Evolutionary conservation across 2,888 invertebrate genomes (phyloP), one percentile per base, ranked within the genome.

Genomic region (Parnassius mnemosyne): DNA sequence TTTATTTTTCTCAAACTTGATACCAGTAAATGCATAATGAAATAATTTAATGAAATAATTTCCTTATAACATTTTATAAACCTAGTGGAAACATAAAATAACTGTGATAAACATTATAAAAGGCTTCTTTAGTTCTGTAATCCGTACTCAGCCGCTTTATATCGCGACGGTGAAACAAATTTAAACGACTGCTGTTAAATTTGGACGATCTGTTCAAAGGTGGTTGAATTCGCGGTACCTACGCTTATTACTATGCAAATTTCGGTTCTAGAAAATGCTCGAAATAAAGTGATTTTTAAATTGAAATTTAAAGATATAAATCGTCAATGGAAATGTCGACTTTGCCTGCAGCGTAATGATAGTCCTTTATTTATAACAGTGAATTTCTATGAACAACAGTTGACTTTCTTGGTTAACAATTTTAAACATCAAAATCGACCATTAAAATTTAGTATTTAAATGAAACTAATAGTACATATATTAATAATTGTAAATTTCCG

Each of bases 211-310:
- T 43, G 10, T 57, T 49, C 47, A 34, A 49, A 47, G 47, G 49
- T 34, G 34, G 57, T 57, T 34, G 57, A 50, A 43, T 51, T 16
- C 42, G 13, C 16, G 49, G 10, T 51, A 42, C 20, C 43, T 20
- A 57, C 49, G 57, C 20, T 57, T 44, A 41, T 57, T 51, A 49
- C 41, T 49, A 49, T 57, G 57, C 43, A 42, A 56, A 57, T 57
- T 13, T 7, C 42, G 9, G 2, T 57, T n/a, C 42, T 16, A 11
- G 16, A 57, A 43, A 54, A 25, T 43, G n/a, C 47, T 41, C 43
- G 50, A 50, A 49, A 34, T 16, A 25, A 10, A 50, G 57, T 41
- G 49, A 12, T 34, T 56, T 56, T 10, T 41, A 57, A 41, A 16
- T 57, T 16, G n/a, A 56, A 41, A 46, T 25, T 34, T 5, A 55